Base-by-base conservation (phyloP, 1,140 invertebrate genomes). In the Megalopta genalis region DNA sequence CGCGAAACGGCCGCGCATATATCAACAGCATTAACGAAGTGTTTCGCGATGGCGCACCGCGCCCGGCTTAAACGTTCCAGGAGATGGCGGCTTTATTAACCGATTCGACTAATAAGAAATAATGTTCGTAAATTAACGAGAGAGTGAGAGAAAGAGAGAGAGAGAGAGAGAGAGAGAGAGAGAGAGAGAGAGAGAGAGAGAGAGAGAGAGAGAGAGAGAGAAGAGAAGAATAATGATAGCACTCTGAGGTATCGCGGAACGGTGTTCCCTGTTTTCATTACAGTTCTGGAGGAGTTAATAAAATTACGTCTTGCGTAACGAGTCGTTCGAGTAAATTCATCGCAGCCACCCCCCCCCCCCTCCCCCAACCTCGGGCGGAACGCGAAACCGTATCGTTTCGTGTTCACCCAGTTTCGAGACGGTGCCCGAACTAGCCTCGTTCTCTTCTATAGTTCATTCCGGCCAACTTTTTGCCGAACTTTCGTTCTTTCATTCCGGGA, bases 221-320 rank as follows among this genome's bases (percentile, higher is more conserved):
- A 14, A 46, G 42, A 46, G 12, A 46, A 46, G 12, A 57, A 21
- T 21, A 5, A 54, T 57, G 49, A 18, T 14, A 14, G 10, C 42
- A 12, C 42, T 46, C 42, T 46, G 10, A 46, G 42, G 42, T 14
- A 12, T 14, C 2, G 14, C 42, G 42, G 42, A 14, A 46, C 10
- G 42, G 42, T 1, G 6, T 54, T 18, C 16, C 52, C 59, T 82
- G 54, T 83, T 83, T 71, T 74, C 65, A 27, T 78, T 57, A 25
- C 69, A 60, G 63, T 71, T 54, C 76, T 16, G 3, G 23, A 18
- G 6, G 16, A 27, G 46, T 46, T 78, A 75, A 80, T 75, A 74
- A 80, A 84, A 84, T 84, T 84, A 84, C 59, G 46, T 57, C 14
- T 66, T n/a, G 27, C 54, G 54, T 84, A 80, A 84, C 60, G 23